These are phyloP conservation scores for Stenodema calcarata DNA, from an alignment of 2,888 invertebrate species.

Conservation along the genomic window DNA sequence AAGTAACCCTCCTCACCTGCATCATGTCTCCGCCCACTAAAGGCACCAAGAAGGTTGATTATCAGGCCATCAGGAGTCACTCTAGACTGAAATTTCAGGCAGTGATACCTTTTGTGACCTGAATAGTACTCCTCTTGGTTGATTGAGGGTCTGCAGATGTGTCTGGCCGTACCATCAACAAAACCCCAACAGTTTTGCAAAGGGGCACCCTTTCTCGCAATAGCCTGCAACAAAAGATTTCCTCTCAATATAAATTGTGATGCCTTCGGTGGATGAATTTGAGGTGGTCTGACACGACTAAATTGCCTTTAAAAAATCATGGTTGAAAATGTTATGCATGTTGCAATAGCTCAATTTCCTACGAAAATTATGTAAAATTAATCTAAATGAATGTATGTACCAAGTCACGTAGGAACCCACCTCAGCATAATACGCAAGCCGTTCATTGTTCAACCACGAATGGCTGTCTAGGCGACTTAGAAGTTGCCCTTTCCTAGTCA, in stretches of 20 bases:
- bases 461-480: background rate
- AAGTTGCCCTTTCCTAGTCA: background rate
- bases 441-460: background rate
- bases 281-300: too few species aligned
- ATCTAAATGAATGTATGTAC: too few species aligned
- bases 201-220: background rate
- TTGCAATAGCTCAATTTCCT: too few species aligned
- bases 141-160: background rate
- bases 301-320: too few species aligned
- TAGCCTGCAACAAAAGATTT: background rate
- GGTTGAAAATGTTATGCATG: too few species aligned
- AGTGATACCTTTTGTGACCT: slow-evolving; percentile 40
- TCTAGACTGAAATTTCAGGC: slow-evolving; percentile 33
- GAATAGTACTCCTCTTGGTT: background rate
- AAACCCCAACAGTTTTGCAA: slow-evolving; percentile 1
- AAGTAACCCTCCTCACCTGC: background rate
- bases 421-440: background rate
- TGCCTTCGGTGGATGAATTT: too few species aligned
- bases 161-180: slow-evolving; percentile 1
- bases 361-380: too few species aligned
- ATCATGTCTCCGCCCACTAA: slow-evolving; percentile 19
- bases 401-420: background rate
- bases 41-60: slow-evolving; percentile 9
- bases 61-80: slow-evolving; percentile 30
- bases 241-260: background rate